Conservation (phyloP, 2,888 invertebrate genomes). For the Iselma pallidipennis region DNA sequence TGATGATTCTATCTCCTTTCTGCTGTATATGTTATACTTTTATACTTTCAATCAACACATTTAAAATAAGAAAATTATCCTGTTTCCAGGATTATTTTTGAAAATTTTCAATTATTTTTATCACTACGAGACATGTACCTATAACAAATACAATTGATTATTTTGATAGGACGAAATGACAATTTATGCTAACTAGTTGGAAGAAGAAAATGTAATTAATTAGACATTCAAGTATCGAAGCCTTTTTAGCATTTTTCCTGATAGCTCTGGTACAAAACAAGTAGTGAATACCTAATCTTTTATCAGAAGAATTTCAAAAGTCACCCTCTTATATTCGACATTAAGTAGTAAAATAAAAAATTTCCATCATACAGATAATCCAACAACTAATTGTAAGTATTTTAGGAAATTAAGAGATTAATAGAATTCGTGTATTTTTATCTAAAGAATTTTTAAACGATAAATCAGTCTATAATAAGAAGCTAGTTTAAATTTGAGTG, state of each 20-base stretch:
- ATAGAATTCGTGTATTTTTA: too few species aligned
- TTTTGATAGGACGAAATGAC: slow-evolving; percentile 25
- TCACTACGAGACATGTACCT: too few species aligned
- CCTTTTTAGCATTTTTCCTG: slow-evolving; percentile 55
- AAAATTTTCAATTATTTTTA: too few species aligned
- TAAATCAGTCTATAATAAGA: background rate
- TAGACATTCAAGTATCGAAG: slow-evolving; percentile 56
- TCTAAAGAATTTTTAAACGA: background rate
- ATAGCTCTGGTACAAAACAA: slow-evolving; percentile 51
- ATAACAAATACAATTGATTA: background rate
- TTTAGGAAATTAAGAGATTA: too few species aligned
- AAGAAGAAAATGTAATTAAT: slow-evolving; percentile 54
- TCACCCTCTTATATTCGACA: background rate
- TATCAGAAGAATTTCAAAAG: slow-evolving; percentile 34
- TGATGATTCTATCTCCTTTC: slow-evolving; percentile 23
- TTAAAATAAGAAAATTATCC: too few species aligned
- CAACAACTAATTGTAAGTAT: background rate
- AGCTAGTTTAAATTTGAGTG: background rate
- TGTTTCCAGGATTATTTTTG: too few species aligned
- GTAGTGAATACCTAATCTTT: slow-evolving; percentile 54
- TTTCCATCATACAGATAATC: background rate
- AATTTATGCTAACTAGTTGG: slow-evolving; percentile 51
- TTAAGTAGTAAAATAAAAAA: background rate
- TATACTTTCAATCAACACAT: too few species aligned
- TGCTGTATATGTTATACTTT: background rate